Evolutionary conservation across 1,140 invertebrate species (phyloP).

Genomic region (Lucilia sericata): DNA sequence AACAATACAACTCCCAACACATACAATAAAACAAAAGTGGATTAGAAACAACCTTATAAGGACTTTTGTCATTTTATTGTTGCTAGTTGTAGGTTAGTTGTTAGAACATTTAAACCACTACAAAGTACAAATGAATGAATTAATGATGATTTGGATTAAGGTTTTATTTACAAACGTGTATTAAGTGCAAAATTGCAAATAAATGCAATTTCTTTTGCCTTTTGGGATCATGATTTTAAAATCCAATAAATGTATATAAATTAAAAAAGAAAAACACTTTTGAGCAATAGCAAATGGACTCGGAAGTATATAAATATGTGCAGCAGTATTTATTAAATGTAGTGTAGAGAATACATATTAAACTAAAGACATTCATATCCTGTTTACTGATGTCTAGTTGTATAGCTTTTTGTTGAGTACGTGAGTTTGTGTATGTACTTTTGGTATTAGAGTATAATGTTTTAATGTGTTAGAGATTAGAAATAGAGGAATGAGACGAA

Average conservation of each 20-base stretch:
- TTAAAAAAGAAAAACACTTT: not conserved
- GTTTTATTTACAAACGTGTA: not conserved
- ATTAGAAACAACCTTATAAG: not conserved
- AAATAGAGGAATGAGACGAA: not conserved
- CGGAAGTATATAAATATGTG: not conserved
- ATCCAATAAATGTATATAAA: conserved; percentile 35
- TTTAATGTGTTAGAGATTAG: not conserved
- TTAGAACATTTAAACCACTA: not conserved
- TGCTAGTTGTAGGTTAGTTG: not conserved
- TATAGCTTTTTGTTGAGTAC: too few relatives aligned
- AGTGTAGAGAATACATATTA: too few relatives aligned
- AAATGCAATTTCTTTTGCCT: not conserved
- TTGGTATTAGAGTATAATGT: not conserved
- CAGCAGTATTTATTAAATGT: not conserved
- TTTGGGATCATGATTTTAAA: conserved; percentile 10
- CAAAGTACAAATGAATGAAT: conserved; percentile 35
- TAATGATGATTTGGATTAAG: conserved; percentile 36
- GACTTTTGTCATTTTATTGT: not conserved
- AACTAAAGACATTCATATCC: not conserved
- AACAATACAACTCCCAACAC: too few relatives aligned
- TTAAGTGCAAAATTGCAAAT: not conserved
- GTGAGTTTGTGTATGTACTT: not conserved
- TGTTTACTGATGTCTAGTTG: not conserved
- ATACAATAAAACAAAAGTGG: not conserved
- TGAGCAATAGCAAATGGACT: too few relatives aligned